These are phyloP conservation scores for Hypotaenidia philippensis DNA, from an alignment of 2,797 vertebrate species.

Conservation along the genomic window DNA sequence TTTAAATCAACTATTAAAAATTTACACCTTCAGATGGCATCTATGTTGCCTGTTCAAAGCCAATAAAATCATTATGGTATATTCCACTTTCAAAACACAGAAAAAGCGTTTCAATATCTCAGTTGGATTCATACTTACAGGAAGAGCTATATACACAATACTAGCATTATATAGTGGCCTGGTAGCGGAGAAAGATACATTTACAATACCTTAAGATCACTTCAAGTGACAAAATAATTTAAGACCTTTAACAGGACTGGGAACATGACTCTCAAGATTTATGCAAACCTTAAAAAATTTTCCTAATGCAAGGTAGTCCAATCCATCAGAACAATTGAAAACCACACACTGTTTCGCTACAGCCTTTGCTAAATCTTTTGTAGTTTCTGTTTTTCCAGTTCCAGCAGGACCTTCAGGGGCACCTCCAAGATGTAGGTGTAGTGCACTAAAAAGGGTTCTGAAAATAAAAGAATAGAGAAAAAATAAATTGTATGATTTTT, in stretches of 20 bases:
- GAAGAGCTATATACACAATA: neutral
- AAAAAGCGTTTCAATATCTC: neutral
- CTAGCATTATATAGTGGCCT: neutral
- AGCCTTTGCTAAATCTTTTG: slow-evolving; percentile 93
- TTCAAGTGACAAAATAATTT: neutral
- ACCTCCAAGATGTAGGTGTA: slow-evolving; percentile 90
- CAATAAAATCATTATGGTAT: neutral
- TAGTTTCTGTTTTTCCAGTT: slow-evolving; percentile 94
- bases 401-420: slow-evolving; percentile 93
- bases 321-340: slow-evolving; percentile 93
- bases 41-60: neutral
- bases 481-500: neutral
- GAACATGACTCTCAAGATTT: neutral
- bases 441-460: slow-evolving; percentile 92
- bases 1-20: neutral
- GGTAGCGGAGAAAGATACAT: neutral
- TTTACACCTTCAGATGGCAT: neutral
- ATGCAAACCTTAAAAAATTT: slow-evolving; percentile 92
- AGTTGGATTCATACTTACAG: neutral
- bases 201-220: neutral
- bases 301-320: slow-evolving; percentile 92
- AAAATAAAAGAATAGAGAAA: neutral
- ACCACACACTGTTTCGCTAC: slow-evolving; percentile 95
- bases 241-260: neutral
- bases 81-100: neutral